A percentile compares a stretch with the other conserved stretches of the same genome.
These are phyloP conservation scores for Dinocampus coccinellae DNA, from an alignment of 2,888 invertebrate genomes.

Conservation along the genomic window DNA sequence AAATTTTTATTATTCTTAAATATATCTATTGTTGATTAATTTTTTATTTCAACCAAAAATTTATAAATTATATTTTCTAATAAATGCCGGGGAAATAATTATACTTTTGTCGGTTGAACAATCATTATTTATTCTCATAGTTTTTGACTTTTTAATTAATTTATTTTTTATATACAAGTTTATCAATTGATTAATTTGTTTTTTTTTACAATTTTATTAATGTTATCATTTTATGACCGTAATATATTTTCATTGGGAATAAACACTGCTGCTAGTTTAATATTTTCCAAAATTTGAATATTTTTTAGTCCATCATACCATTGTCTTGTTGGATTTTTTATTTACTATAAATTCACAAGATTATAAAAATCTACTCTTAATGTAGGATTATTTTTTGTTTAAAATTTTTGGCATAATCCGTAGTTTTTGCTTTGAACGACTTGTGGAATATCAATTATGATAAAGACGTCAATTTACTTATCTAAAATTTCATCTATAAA, in stretches of 20 bases:
- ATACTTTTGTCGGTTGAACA: no score
- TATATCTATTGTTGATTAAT: no score
- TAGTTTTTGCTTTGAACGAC: constrained; percentile 58
- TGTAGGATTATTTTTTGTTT: constrained; percentile 19
- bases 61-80: no score
- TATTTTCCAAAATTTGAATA: constrained; percentile 53
- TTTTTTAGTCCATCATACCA: constrained; percentile 55
- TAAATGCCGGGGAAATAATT: no score
- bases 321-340: constrained; percentile 49
- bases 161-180: no score
- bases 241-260: constrained; percentile 49
- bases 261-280: constrained; percentile 52
- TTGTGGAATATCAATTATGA: constrained; percentile 57
- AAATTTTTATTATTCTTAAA: no score
- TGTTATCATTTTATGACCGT: not conserved
- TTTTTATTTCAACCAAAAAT: no score
- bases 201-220: not conserved
- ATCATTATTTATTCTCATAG: no score
- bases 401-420: constrained; percentile 52
- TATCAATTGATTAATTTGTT: no score
- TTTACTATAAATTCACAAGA: constrained; percentile 50
- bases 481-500: constrained; percentile 49
- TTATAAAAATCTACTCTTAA: constrained; percentile 50
- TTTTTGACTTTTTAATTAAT: no score
- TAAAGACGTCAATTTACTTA: constrained; percentile 53